These are phyloP conservation scores for Brenthis ino DNA, from an alignment of 2,888 invertebrate species.

Conservation along the genomic window DNA sequence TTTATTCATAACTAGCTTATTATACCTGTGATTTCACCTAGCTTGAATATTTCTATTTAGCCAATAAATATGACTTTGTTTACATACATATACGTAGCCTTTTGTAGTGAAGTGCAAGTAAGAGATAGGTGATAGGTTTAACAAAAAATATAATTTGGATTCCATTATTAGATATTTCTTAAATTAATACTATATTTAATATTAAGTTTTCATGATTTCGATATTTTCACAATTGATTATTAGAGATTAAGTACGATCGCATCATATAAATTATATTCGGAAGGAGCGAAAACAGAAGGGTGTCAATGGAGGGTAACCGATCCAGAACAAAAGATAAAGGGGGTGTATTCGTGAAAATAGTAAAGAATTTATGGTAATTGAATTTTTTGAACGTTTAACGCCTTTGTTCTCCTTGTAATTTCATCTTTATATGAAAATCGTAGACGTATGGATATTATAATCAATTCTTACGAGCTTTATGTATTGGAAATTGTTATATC, in stretches of 20 bases:
- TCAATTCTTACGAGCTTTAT: constrained; percentile 2
- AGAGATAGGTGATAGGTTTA: background rate
- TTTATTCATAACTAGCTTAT: too few relatives aligned
- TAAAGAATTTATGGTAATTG: constrained; percentile 52
- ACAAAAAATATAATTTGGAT: background rate
- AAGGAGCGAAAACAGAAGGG: constrained; percentile 48
- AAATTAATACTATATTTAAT: too few relatives aligned
- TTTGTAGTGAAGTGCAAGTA: too few relatives aligned
- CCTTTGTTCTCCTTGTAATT: constrained; percentile 38
- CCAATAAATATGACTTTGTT: too few relatives aligned
- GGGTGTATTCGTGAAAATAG: constrained; percentile 47
- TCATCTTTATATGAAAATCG: constrained; percentile 28
- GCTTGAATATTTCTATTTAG: too few relatives aligned
- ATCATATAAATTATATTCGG: constrained; percentile 37
- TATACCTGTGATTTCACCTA: too few relatives aligned
- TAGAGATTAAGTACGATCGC: constrained; percentile 29
- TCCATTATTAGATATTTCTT: too few relatives aligned
- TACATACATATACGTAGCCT: too few relatives aligned
- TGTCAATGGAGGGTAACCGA: constrained; percentile 55
- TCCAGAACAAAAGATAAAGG: constrained; percentile 53
- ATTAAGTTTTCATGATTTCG: background rate
- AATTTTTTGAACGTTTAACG: constrained; percentile 51
- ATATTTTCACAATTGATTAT: background rate
- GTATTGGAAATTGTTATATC: background rate
- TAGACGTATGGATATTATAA: constrained; percentile 22